Conservation (phyloP, 1,140 invertebrate genomes). For the Colletes gigas region DNA sequence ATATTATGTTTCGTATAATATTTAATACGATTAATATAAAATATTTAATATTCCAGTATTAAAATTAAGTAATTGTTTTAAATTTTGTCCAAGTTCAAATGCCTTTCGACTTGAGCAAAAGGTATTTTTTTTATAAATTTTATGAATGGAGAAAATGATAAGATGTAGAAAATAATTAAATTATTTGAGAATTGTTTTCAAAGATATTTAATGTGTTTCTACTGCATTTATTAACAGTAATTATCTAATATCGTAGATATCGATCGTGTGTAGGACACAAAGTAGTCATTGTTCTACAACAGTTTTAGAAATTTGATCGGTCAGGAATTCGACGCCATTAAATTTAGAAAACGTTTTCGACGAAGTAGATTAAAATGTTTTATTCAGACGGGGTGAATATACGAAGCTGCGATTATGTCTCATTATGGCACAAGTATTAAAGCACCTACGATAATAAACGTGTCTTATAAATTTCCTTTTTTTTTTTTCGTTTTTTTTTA, state of each 20-base stretch:
- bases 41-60: no score
- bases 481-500: neutral
- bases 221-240: neutral
- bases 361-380: neutral
- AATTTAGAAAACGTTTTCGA: neutral
- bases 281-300: slow-evolving; percentile 11
- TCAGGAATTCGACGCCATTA: neutral
- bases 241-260: slow-evolving; percentile 15
- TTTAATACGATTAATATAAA: no score
- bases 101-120: neutral
- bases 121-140: neutral
- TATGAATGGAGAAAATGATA: neutral
- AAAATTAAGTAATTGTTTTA: neutral
- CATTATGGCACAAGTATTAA: slow-evolving; percentile 46
- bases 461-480: slow-evolving; percentile 11
- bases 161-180: neutral
- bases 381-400: slow-evolving; percentile 11
- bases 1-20: neutral
- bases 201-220: neutral
- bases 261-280: neutral
- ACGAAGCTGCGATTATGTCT: slow-evolving; percentile 60
- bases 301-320: slow-evolving; percentile 20
- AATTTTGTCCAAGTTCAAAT: neutral
- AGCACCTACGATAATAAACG: neutral
- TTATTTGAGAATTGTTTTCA: neutral